Percentiles rank a stretch among this genome's conserved stretches.
Evolutionary conservation across 1,140 invertebrate genomes (phyloP).

Genomic region (Radopholus similis): DNA sequence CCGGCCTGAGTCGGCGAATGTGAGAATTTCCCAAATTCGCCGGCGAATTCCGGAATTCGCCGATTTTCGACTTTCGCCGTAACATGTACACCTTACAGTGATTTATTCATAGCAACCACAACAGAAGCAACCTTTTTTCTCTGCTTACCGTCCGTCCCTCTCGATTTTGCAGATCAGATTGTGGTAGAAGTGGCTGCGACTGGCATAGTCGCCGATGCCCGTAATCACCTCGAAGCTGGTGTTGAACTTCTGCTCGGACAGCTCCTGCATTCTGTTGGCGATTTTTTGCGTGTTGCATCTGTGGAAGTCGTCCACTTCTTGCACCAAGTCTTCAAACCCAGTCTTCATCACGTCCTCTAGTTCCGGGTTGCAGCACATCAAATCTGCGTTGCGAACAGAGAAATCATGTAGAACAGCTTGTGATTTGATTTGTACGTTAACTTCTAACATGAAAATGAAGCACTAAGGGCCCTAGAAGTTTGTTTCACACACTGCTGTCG

Average conservation of each 20-base stretch:
- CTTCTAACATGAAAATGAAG: no score
- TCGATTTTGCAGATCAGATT: slow-evolving; percentile 44
- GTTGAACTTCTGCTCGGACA: slow-evolving; percentile 36
- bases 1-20: not conserved
- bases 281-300: slow-evolving; percentile 42
- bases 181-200: slow-evolving; percentile 36
- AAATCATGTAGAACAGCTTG: not conserved
- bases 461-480: no score
- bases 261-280: slow-evolving; percentile 25
- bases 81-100: no score
- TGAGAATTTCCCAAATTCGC: not conserved
- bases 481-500: slow-evolving; percentile 24
- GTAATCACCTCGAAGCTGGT: slow-evolving; percentile 44
- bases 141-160: slow-evolving; percentile 30
- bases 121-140: no score
- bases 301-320: not conserved
- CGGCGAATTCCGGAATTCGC: no score
- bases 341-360: slow-evolving; percentile 35
- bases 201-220: slow-evolving; percentile 40
- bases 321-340: slow-evolving; percentile 17
- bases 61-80: no score
- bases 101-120: no score
- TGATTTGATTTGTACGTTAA: no score
- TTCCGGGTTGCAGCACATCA: slow-evolving; percentile 43
- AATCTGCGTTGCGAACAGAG: slow-evolving; percentile 13